Conservation (phyloP, 2,113 vertebrate species). For the Xenopus borealis region DNA sequence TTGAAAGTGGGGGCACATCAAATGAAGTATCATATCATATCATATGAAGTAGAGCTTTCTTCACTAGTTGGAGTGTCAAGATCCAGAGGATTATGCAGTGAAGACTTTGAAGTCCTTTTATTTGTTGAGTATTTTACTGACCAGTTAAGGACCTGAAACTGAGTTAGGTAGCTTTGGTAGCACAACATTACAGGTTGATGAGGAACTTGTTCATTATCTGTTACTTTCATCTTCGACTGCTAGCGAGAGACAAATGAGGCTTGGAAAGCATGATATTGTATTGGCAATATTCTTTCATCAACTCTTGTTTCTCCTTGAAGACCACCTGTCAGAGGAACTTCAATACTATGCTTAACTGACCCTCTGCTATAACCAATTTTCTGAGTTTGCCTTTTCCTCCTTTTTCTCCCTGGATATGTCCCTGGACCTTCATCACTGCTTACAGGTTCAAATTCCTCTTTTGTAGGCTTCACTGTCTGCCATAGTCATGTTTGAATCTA, state of each 20-base stretch:
- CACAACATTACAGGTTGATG: constrained; percentile 91
- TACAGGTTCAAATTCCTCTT: constrained; percentile 93
- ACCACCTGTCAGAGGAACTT: constrained; percentile 83
- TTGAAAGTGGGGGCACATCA: constrained; percentile 90
- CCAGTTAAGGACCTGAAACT: constrained; percentile 95
- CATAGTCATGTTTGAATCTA: constrained; percentile 94
- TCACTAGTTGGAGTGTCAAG: constrained; percentile 93
- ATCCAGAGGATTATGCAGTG: constrained; percentile 90
- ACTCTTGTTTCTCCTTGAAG: constrained; percentile 73
- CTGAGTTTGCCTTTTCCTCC: constrained; percentile 82
- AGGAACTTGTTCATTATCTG: constrained; percentile 75
- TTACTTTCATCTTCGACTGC: constrained; percentile 84
- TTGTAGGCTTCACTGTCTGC: constrained; percentile 96
- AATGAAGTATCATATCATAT: too few species aligned
- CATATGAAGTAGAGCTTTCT: constrained; percentile 85
- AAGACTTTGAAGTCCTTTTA: constrained; percentile 96
- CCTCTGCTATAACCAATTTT: constrained; percentile 83
- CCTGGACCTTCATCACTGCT: constrained; percentile 96
- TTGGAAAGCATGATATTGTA: constrained; percentile 87
- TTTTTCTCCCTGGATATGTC: constrained; percentile 93
- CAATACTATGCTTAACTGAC: constrained; percentile 94
- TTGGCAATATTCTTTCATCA: constrained; percentile 75
- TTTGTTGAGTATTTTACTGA: constrained; percentile 89
- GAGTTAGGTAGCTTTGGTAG: constrained; percentile 89
- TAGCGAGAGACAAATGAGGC: constrained; percentile 92